Evolutionary conservation across 2,113 vertebrate species (phyloP).

Genomic region (Spilogale gracilis): DNA sequence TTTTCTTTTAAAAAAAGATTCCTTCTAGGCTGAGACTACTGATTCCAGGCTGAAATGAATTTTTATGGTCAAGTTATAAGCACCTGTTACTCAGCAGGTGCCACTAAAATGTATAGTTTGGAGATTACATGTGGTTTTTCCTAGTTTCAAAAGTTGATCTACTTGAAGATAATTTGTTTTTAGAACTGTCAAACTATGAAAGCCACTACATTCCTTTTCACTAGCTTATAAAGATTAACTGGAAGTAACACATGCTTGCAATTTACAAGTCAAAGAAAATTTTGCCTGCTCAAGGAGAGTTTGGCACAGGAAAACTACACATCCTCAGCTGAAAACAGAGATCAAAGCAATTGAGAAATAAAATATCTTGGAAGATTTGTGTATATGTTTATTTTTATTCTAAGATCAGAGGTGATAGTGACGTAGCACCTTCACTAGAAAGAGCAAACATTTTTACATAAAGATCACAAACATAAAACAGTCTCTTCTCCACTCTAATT

Average conservation of each 20-base stretch:
- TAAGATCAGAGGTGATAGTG: not conserved
- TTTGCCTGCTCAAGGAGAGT: slow-evolving; percentile 32
- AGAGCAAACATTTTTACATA: slow-evolving; percentile 4
- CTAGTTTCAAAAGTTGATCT: slow-evolving; percentile 76
- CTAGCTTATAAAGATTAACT: slow-evolving; percentile 76
- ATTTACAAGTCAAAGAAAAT: slow-evolving; percentile 77
- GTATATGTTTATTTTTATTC: not conserved
- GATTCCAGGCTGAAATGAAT: slow-evolving; percentile 78
- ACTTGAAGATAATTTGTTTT: slow-evolving; percentile 58
- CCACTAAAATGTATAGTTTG: slow-evolving; percentile 72
- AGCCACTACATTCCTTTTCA: slow-evolving; percentile 68
- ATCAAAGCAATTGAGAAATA: slow-evolving; percentile 53
- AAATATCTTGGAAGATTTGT: slow-evolving; percentile 40
- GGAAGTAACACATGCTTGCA: slow-evolving; percentile 36
- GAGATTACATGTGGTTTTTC: slow-evolving; percentile 64
- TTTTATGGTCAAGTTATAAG: slow-evolving; percentile 85
- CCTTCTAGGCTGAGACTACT: slow-evolving; percentile 79
- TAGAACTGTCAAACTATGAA: slow-evolving; percentile 73
- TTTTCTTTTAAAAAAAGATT: slow-evolving; percentile 80
- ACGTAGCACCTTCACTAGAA: not conserved
- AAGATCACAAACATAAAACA: slow-evolving; percentile 34
- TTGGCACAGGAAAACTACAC: slow-evolving; percentile 66
- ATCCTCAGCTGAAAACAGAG: not conserved
- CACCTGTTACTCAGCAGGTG: slow-evolving; percentile 84
- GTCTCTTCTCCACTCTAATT: slow-evolving; percentile 35